Evolutionary conservation across 1,140 invertebrate species (phyloP), one percentile per base, ranked within the genome.

Genomic region (Nymphalis io): DNA sequence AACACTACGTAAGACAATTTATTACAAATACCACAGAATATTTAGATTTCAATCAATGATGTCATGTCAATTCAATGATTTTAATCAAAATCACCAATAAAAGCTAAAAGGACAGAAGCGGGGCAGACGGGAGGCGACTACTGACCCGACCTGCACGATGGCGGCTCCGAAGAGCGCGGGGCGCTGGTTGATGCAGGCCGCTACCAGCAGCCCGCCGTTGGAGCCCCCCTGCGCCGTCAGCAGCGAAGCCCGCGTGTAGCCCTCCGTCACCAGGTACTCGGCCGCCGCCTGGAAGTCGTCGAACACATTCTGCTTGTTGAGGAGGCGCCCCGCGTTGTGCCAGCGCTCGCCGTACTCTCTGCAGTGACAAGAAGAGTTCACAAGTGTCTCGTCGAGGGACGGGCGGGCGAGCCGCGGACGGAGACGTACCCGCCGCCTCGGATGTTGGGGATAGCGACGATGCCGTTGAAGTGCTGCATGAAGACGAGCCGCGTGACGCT

Each of bases 261-360:
- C 94, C 72, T 97, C 94, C 13, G 93, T 81, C 40, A 99, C 94
- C 12, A 99, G 93, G 93, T 97, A 99, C 90, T 99, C 95, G 0
- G 97, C 98, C 16, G 98, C 98, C 70, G 94, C 92, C 84, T 97
- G 96, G 90, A 99, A 99, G 92, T 99, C 99, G 92, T 99, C 96
- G 90, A 99, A 99, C 44, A 96, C 96, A 92, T 99, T 99, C 92
- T 99, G 98, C 88, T 99, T 99, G 74, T 99, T 98, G 0, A 95
- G 93, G 55, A 98, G 93, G 21, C 96, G 94, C 12, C 98, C 99
- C 15, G 92, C 96, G 89, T 99, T 97, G 89, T 99, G 98, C 99
- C 99, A 99, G 64, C 95, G 95, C 89, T 99, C 97, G 46, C 99
- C 99, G 91, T 99, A 99, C 92, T 99, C 98, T 1, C 98, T 96